Percentiles rank a stretch among this genome's conserved stretches.
phyloP scores from a whole-genome alignment of 2,797 vertebrate genomes.

The Menidia menidia region DNA sequence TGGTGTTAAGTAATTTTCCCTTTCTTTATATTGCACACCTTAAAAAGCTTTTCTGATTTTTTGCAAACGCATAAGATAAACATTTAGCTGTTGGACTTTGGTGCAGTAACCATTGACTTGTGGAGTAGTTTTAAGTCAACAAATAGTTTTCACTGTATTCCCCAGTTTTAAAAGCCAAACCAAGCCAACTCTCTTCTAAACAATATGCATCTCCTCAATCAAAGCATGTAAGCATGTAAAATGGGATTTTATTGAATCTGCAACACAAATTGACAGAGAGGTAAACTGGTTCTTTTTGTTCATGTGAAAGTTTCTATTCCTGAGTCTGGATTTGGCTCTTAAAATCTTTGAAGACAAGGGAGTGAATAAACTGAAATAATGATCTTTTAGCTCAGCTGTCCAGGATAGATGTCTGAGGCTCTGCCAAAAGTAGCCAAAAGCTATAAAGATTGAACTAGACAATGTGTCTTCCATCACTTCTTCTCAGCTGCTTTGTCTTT shows the following conservation, averaged over 20 bases:
- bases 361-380: neutral
- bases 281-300: conserved; percentile 24
- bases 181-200: neutral
- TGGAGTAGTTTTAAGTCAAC: neutral
- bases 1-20: no score
- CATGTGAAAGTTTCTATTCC: conserved; percentile 5
- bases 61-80: no score
- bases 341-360: conserved; percentile 3
- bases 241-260: no score
- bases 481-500: conserved; percentile 5
- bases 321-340: conserved; percentile 24
- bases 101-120: no score
- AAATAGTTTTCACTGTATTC: neutral
- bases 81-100: no score
- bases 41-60: no score
- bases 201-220: neutral
- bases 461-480: conserved; percentile 1
- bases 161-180: neutral
- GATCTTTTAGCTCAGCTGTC: no score
- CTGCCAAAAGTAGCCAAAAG: neutral
- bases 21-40: no score
- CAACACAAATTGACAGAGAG: no score
- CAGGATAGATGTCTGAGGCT: neutral
- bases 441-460: neutral
- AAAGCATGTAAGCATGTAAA: neutral